These are phyloP conservation scores for Megaceryle torquata DNA, from an alignment of 2,113 vertebrate species.

Conservation along the genomic window DNA sequence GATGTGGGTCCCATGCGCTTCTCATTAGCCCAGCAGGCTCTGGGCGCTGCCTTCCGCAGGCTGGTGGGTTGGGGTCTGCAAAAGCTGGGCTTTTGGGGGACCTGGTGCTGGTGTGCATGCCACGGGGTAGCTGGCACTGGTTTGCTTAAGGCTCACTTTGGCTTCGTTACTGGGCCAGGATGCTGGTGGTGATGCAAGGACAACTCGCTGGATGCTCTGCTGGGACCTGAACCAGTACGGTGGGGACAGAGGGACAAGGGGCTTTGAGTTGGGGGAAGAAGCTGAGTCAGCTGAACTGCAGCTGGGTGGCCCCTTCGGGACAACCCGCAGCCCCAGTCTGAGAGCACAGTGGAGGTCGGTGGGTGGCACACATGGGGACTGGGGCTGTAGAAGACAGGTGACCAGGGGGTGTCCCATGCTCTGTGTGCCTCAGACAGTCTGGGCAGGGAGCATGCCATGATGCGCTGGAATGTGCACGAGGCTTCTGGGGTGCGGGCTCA, in stretches of 20 bases:
- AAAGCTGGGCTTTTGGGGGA: constrained; percentile 48
- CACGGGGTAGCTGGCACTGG: neutral
- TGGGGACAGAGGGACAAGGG: neutral
- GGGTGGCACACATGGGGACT: rapidly evolving
- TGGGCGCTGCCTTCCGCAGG: constrained; percentile 71
- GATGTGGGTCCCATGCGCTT: constrained; percentile 85
- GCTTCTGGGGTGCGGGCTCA: neutral
- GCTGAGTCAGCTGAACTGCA: neutral
- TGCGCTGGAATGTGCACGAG: neutral
- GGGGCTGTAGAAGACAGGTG: rapidly evolving
- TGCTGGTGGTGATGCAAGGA: neutral
- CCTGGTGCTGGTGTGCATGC: constrained; percentile 28
- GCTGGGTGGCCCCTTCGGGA: rapidly evolving
- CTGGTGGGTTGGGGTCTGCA: constrained; percentile 63
- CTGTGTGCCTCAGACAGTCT: neutral
- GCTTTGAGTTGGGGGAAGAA: neutral
- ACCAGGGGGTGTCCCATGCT: neutral
- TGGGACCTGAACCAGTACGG: rapidly evolving
- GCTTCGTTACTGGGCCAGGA: neutral
- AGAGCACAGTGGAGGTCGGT: rapidly evolving
- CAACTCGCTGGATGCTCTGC: rapidly evolving
- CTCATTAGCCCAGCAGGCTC: constrained; percentile 76
- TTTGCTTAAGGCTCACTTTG: rapidly evolving
- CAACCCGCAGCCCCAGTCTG: neutral
- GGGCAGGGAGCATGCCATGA: neutral